These are phyloP conservation scores for Orestias chungarensis DNA, from an alignment of 2,797 vertebrate species.

Conservation along the genomic window DNA sequence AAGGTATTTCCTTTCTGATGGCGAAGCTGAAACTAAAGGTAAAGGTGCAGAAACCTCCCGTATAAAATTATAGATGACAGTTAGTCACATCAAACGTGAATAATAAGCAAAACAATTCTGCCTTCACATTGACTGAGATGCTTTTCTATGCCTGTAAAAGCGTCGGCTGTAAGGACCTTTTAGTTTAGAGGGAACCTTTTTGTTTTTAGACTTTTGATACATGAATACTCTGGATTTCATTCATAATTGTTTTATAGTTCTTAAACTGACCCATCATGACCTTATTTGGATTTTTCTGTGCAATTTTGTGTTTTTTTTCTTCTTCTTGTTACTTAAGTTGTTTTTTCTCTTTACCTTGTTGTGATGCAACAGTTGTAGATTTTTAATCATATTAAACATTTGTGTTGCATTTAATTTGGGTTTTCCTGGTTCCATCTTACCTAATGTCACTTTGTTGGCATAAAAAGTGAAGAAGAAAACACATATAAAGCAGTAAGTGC, in stretches of 20 bases:
- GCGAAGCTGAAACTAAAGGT: no score
- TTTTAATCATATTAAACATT: not conserved
- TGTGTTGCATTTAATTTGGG: not conserved
- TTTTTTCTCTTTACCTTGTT: not conserved
- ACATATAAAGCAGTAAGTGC: not conserved
- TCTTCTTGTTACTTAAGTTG: not conserved
- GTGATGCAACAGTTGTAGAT: not conserved
- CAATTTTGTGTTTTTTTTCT: not conserved
- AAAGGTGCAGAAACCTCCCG: no score
- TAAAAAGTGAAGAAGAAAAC: not conserved
- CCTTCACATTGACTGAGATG: not conserved
- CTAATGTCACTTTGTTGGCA: not conserved
- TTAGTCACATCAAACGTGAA: not conserved
- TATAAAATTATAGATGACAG: no score
- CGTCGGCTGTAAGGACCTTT: not conserved
- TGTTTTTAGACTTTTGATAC: not conserved
- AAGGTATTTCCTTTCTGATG: no score
- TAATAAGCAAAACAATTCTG: not conserved
- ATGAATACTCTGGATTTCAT: not conserved
- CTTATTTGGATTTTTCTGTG: not conserved
- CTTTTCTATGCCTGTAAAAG: not conserved
- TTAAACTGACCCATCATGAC: not conserved
- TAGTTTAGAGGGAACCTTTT: not conserved
- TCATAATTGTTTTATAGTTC: not conserved
- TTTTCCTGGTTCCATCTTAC: not conserved